Base-by-base conservation (phyloP, 1,140 invertebrate genomes). In the Drosophila ohnishii region DNA sequence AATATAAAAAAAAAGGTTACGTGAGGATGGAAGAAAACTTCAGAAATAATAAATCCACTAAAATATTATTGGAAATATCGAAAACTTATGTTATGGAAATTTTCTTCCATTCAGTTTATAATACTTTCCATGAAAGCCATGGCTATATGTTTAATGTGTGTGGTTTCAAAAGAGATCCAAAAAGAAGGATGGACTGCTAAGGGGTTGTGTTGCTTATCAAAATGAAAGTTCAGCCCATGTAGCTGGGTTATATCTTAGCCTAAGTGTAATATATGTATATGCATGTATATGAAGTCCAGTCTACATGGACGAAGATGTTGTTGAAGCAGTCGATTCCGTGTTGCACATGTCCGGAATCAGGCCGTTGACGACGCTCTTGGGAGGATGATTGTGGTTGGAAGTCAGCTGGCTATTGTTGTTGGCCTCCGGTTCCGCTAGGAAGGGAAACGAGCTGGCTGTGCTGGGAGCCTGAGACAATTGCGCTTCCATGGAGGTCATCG, bases 401-500 rank as follows among this genome's bases (percentile, higher is more conserved):
- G 73, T 44, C 58, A 76, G 60, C 61, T 80, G 77, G 25, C 55
- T 85, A 32, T 85, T 83, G 56, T 84, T 85, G 50, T 80, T 85
- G 19, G 59, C 40, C 22, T 86, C 83, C 14, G 62, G 25, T 8
- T 75, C 75, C 5, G 64, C 30, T 0, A 30, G 39, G 42, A 72
- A 70, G 32, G 51, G 75, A 35, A 62, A 28, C 5, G 81, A 85
- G 35, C 69, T 75, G 5, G 84, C 79, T 11, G 71, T 83, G 83
- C 83, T 87, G 10, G 79, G 79, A 4, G 75, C 71, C 53, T 79
- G 71, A 3, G 83, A 86, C 9, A 86, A n/a, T 45, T 86, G 83
- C 10, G 83, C 82, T 72, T 87, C 83, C 83, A 87, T 87, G 2
- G 83, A 86, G 37, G 83, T 79, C 42, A 82, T 73, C 14, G 83